Conservation (phyloP, 2,888 invertebrate species). For the Slavum lentiscoides region DNA sequence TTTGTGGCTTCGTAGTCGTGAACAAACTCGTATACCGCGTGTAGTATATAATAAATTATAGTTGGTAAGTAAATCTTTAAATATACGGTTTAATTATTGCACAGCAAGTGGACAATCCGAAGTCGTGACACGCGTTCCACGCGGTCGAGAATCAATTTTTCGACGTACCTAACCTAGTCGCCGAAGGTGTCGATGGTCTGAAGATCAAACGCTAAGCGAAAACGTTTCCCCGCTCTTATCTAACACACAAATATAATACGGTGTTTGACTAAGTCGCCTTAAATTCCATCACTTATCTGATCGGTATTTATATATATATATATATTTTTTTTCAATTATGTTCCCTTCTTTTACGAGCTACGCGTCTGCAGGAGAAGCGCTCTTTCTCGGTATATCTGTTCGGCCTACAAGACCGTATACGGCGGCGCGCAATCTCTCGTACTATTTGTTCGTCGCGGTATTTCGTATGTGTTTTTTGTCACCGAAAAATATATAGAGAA, state of each 20-base stretch:
- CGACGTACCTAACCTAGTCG: too few species aligned
- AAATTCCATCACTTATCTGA: conserved; percentile 29
- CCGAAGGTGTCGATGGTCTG: too few species aligned
- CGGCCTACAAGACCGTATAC: not conserved
- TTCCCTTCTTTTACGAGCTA: not conserved
- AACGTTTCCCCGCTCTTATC: conserved; percentile 28
- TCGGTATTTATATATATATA: not conserved
- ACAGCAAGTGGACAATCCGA: not conserved
- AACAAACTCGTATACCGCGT: too few species aligned
- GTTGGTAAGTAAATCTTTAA: too few species aligned
- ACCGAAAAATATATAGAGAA: not conserved
- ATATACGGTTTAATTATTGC: too few species aligned
- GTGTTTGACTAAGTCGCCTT: conserved; percentile 36
- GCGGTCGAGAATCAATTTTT: too few species aligned
- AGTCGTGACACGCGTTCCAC: too few species aligned
- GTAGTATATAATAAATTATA: too few species aligned
- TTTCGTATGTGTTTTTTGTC: not conserved
- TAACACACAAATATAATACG: not conserved
- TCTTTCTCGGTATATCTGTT: not conserved
- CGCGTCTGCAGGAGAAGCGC: conserved; percentile 9
- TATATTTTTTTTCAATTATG: not conserved
- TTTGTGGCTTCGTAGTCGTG: too few species aligned
- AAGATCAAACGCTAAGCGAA: conserved; percentile 16
- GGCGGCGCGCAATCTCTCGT: not conserved
- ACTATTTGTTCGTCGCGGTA: conserved; percentile 18